Evolutionary conservation across 2,888 invertebrate genomes (phyloP).

Genomic region (Melitaea athalia): DNA sequence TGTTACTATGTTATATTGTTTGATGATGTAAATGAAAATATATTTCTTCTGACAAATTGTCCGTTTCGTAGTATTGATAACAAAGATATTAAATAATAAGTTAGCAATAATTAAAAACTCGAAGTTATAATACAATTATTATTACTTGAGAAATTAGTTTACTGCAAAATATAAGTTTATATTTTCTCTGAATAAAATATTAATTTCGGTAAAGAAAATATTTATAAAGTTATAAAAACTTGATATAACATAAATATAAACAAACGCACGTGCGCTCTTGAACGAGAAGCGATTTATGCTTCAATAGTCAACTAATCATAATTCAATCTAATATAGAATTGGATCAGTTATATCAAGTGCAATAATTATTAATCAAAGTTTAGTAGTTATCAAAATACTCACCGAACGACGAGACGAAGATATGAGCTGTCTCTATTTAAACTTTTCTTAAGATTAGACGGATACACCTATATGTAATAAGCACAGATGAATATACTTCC

Average conservation of each 20-base stretch:
- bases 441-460: constrained; percentile 28
- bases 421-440: constrained; percentile 27
- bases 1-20: not conserved
- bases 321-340: no score
- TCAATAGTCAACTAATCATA: no score
- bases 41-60: no score
- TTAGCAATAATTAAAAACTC: no score
- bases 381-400: constrained; percentile 19
- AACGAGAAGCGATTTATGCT: not conserved
- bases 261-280: not conserved
- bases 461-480: constrained; percentile 38
- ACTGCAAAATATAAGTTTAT: no score
- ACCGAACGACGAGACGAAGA: constrained; percentile 27
- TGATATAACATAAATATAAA: not conserved
- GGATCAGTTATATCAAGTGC: no score
- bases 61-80: no score
- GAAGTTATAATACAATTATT: no score
- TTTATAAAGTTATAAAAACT: not conserved
- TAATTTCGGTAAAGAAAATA: no score
- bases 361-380: not conserved
- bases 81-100: no score
- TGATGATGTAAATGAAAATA: not conserved
- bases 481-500: constrained; percentile 21
- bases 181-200: no score
- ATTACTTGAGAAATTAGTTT: no score